phyloP scores from a whole-genome alignment of 2,113 vertebrate species.

The Cricetomys ansorgei region DNA sequence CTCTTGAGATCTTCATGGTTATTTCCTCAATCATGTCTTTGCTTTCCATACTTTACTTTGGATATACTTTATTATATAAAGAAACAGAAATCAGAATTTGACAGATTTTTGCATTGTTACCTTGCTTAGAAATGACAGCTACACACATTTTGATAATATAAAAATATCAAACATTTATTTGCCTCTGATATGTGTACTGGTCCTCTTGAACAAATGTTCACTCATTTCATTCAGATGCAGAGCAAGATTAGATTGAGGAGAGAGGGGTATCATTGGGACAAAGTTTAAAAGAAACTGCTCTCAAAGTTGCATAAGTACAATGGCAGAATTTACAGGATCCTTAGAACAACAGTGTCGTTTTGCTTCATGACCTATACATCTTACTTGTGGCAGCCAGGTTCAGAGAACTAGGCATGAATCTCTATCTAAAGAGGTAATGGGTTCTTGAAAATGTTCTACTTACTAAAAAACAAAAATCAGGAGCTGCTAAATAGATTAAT shows the following conservation, averaged over 20 bases:
- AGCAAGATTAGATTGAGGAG: background rate
- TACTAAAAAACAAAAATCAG: background rate
- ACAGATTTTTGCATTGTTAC: background rate
- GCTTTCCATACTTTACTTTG: background rate
- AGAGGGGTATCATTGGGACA: background rate
- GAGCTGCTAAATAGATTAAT: background rate
- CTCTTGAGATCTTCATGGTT: background rate
- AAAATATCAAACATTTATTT: background rate
- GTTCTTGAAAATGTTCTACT: background rate
- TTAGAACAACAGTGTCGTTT: background rate
- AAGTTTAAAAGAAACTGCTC: background rate
- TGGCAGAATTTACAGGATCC: background rate
- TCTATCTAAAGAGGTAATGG: background rate
- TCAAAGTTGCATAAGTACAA: background rate
- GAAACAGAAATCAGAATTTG: background rate
- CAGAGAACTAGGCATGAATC: background rate
- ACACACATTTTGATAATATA: background rate
- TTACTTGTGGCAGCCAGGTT: background rate
- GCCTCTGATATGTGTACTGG: background rate
- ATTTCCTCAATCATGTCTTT: background rate
- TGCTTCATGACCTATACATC: background rate
- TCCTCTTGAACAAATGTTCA: background rate
- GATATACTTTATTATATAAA: background rate
- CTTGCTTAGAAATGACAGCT: background rate
- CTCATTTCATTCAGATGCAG: background rate